phyloP scores from a whole-genome alignment of 2,113 vertebrate species.

The Meriones unguiculatus region DNA sequence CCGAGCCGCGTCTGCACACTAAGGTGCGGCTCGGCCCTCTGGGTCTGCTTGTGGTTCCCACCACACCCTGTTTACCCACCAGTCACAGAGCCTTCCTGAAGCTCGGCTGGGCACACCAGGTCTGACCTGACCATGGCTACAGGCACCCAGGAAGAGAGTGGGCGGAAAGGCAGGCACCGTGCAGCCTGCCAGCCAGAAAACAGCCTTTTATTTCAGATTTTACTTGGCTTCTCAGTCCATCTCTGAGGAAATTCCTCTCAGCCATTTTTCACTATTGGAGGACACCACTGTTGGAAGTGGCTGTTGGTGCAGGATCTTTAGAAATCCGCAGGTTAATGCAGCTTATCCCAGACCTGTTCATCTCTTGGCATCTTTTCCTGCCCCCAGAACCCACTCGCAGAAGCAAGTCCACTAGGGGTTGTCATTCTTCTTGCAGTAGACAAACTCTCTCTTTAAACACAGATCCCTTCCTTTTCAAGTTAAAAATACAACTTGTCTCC shows the following conservation, averaged over 20 bases:
- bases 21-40: not conserved
- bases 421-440: not conserved
- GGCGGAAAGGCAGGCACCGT: not conserved
- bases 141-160: not conserved
- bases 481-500: not conserved
- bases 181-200: not conserved
- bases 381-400: not conserved
- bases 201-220: not conserved
- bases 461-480: not conserved
- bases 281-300: not conserved
- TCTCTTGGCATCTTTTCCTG: not conserved
- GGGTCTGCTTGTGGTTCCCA: not conserved
- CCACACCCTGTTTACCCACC: constrained; percentile 38
- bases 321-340: not conserved
- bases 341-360: not conserved
- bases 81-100: constrained; percentile 19
- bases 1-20: not conserved
- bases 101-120: not conserved
- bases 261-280: not conserved
- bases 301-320: not conserved
- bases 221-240: not conserved
- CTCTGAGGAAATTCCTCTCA: not conserved
- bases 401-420: not conserved
- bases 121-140: not conserved
- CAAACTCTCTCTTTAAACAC: not conserved